Base-by-base conservation (phyloP, 2,797 vertebrate genomes). In the Euthynnus affinis region DNA sequence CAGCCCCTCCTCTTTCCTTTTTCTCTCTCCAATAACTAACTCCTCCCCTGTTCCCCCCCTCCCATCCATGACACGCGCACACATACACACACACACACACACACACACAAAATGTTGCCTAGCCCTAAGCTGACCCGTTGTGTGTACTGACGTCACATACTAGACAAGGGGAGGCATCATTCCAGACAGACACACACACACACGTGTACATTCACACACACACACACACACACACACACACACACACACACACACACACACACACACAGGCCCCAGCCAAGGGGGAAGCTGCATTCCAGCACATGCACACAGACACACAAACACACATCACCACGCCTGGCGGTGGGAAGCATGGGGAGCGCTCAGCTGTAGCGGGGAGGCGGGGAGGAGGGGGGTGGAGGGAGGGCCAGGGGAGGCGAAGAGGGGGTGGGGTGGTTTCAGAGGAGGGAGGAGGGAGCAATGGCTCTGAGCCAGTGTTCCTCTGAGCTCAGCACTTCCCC, bases 401-500 rank as follows among this genome's bases (percentile, higher is more conserved):
- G 64, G 22, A 37, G 32, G 37, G 46, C 44, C 61, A 70, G 87
- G 86, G 80, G 87, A 51, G 75, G 74, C 67, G 81, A 20, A 23
- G 48, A 60, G 70, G 73, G 78, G 79, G 72, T 56, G 76, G 71
- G 74, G 79, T 66, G 20, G 65, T 23, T 65, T 83, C 55, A 71
- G 78, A 46, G 61, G 76, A 78, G 85, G 84, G 86, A 67, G 86
- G 84, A 77, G 86, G 81, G 87, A 86, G 89, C 4, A 58, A 80
- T 92, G 91, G 92, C 92, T 85, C 71, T 75, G 87, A 92, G 93
- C 92, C 91, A 93, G 93, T 77, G 91, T 90, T 94, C 91, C 91
- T 94, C 92, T 94, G 93, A 94, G 92, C 93, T 93, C 93, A 94
- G 93, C 91, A 94, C 93, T 94, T 93, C 92, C 91, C 89, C 91